Evolutionary conservation across 2,113 vertebrate species (phyloP), one percentile per base, ranked within the genome.

Genomic region (Actinemys pallida): DNA sequence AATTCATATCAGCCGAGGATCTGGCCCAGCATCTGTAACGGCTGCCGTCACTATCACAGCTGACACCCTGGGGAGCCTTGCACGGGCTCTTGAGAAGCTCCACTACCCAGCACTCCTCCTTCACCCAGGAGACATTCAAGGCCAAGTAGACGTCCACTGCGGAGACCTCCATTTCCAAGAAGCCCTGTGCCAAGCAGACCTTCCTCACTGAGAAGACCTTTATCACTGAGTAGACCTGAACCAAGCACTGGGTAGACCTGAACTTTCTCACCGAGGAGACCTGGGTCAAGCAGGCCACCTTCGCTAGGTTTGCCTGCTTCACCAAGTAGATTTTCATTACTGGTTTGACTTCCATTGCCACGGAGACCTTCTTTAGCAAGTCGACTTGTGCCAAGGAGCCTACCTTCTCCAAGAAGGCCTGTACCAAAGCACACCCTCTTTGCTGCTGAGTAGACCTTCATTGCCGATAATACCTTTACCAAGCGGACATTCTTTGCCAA

Each of bases 361-460:
- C 45, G 54, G 65, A 82, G 10, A 7, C 3, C 14, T 24, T n/a
- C 29, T 82, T 8, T 85, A 53, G n/a, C 83, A 76, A 1, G 19
- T 5, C 1, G 1, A 4, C 9, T n/a, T 16, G 0, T n/a, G 22
- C 79, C 83, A 22, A 49, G 24, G 0, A 52, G 89, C 81, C 5
- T 9, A 27, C 79, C 20, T 86, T 96, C 78, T 94, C 89, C 90
- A 22, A 92, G 89, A 9, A 95, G 90, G 31, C 89, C 93, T 59
- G 95, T 96, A 31, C 94, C 91, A 5, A 95, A 72, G 91, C 62
- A 92, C 4, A 2, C 81, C 93, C 1, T 10, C 17, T 57, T 69
- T 83, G 14, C 6, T 3, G 0, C 57, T 6, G 0, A 1, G 0
- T 4, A 90, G 62, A 56, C 47, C 84, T 35, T 50, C 22, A 1